phyloP scores from a whole-genome alignment of 2,113 vertebrate species.

The Clarias gariepinus region DNA sequence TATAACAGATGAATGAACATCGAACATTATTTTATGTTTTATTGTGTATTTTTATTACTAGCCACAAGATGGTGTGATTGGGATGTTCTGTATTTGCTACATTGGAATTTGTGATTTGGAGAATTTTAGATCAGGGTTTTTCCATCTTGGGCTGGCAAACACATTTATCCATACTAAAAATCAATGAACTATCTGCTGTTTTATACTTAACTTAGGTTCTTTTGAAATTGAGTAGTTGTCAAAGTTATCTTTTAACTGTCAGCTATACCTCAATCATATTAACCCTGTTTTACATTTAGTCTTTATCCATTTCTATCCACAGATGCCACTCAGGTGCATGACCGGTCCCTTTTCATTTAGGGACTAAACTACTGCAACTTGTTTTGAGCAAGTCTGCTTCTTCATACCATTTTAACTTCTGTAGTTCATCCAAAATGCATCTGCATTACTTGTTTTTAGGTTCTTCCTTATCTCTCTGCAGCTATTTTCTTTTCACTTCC shows the following conservation, averaged over 20 bases:
- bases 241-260: background rate
- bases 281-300: too few species aligned
- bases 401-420: background rate
- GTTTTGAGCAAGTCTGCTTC: background rate
- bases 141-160: background rate
- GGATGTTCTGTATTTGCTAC: background rate
- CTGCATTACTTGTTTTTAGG: background rate
- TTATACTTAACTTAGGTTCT: background rate
- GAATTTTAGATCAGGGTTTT: background rate
- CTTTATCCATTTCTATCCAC: background rate
- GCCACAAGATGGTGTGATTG: slow-evolving; percentile 38
- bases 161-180: background rate
- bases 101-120: background rate
- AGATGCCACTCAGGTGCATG: background rate
- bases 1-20: background rate
- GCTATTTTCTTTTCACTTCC: background rate
- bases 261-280: too few species aligned
- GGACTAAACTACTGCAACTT: background rate
- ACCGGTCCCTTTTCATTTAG: background rate
- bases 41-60: background rate
- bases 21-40: background rate
- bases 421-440: background rate
- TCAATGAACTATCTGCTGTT: background rate
- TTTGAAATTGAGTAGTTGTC: background rate
- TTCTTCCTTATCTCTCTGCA: background rate